Conservation (phyloP, 2,113 vertebrate species). For the Crotophaga sulcirostris region DNA sequence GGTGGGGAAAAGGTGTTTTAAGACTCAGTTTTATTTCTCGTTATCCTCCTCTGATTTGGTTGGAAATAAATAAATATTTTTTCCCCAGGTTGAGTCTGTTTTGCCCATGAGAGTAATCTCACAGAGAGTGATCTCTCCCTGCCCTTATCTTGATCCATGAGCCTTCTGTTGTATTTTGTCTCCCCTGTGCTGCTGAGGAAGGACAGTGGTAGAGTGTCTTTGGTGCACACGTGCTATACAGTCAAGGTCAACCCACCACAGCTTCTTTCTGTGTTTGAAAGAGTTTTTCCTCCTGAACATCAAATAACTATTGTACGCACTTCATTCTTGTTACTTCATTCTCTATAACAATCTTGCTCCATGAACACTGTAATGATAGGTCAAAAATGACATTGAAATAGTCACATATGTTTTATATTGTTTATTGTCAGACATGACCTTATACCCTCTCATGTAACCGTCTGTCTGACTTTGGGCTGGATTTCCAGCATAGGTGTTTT, state of each 20-base stretch:
- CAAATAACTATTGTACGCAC: not conserved
- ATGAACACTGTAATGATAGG: not conserved
- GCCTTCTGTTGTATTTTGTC: no score
- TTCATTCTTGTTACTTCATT: not conserved
- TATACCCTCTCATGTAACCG: not conserved
- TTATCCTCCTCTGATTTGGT: no score
- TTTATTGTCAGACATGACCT: fast-evolving
- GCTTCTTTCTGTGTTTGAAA: not conserved
- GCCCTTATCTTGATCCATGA: no score
- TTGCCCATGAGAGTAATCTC: not conserved
- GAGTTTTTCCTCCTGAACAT: not conserved
- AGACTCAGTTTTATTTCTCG: no score
- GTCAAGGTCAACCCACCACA: not conserved
- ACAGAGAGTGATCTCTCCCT: not conserved
- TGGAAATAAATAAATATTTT: no score
- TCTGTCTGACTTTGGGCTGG: not conserved
- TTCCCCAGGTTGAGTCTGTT: no score
- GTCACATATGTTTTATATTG: not conserved
- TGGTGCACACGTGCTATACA: no score
- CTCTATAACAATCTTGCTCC: not conserved
- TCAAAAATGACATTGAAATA: not conserved
- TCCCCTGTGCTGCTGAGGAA: no score
- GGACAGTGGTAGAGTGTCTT: no score
- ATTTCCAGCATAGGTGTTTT: not conserved
- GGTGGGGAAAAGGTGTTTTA: no score